Percentiles rank a stretch among this genome's conserved stretches.
Conservation (phyloP, 2,113 vertebrate genomes). For the Phalacrocorax brasilianus region DNA sequence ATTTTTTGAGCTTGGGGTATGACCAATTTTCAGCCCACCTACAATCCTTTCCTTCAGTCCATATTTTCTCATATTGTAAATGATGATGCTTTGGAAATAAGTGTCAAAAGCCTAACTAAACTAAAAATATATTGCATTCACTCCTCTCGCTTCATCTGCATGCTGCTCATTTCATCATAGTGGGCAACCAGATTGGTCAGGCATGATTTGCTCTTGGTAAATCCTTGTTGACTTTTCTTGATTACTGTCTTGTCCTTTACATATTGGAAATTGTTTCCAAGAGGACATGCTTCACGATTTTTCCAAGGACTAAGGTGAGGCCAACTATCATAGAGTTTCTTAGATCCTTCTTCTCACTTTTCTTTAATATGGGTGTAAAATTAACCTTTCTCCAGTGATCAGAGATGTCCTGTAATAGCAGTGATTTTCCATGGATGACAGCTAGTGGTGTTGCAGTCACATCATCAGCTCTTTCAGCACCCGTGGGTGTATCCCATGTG, state of each 20-base stretch:
- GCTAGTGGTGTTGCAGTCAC: not conserved
- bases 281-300: slow-evolving; percentile 19
- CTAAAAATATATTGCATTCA: not conserved
- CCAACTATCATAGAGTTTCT: not conserved
- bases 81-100: not conserved
- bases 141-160: not conserved
- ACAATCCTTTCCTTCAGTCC: not conserved
- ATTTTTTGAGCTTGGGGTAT: not conserved
- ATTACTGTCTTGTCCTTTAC: slow-evolving; percentile 22
- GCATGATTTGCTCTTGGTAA: not conserved
- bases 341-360: not conserved
- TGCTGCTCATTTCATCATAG: not conserved
- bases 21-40: not conserved
- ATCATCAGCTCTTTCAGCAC: not conserved
- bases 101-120: not conserved
- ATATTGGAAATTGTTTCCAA: slow-evolving; percentile 46
- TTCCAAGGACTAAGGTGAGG: slow-evolving; percentile 40
- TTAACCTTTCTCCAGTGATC: not conserved
- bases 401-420: not conserved
- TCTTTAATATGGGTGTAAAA: not conserved
- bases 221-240: not conserved
- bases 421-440: not conserved
- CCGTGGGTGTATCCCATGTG: not conserved
- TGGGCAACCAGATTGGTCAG: not conserved
- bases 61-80: not conserved